These are phyloP conservation scores for Perodicticus potto DNA, from an alignment of 2,797 vertebrate genomes.

Conservation along the genomic window DNA sequence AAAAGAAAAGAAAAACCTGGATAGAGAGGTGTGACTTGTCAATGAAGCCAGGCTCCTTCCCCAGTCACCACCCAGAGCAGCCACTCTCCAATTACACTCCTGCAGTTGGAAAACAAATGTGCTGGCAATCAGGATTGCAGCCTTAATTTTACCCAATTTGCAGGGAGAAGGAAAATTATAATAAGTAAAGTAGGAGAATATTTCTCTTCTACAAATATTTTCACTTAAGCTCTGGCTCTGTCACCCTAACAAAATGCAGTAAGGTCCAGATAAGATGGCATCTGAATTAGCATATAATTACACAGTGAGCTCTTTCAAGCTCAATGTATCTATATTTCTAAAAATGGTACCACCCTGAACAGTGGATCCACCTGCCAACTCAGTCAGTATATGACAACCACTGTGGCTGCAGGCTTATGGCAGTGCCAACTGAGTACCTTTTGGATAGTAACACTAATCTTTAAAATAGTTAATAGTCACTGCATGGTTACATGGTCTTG, in stretches of 20 bases:
- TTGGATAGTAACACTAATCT: slow-evolving; percentile 35
- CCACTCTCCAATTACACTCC: background rate
- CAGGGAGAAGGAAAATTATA: background rate
- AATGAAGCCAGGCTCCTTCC: background rate
- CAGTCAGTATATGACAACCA: background rate
- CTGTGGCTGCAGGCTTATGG: background rate
- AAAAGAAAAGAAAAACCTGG: background rate
- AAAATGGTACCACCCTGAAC: background rate
- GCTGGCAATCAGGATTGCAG: background rate
- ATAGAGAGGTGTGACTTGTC: fast-evolving
- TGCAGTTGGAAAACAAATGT: fast-evolving
- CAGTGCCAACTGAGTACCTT: background rate
- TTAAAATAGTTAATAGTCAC: too few species aligned
- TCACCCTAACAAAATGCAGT: background rate
- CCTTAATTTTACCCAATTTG: background rate
- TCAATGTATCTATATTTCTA: background rate
- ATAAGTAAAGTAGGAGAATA: background rate
- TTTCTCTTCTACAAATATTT: background rate
- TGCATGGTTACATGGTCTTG: too few species aligned
- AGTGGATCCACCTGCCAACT: background rate
- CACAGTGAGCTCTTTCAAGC: slow-evolving; percentile 11
- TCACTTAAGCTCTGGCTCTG: background rate
- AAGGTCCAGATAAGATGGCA: background rate
- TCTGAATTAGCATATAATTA: slow-evolving; percentile 13
- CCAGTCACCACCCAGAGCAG: background rate